Conservation (phyloP, 2,113 vertebrate species). For the Corynorhinus townsendii region DNA sequence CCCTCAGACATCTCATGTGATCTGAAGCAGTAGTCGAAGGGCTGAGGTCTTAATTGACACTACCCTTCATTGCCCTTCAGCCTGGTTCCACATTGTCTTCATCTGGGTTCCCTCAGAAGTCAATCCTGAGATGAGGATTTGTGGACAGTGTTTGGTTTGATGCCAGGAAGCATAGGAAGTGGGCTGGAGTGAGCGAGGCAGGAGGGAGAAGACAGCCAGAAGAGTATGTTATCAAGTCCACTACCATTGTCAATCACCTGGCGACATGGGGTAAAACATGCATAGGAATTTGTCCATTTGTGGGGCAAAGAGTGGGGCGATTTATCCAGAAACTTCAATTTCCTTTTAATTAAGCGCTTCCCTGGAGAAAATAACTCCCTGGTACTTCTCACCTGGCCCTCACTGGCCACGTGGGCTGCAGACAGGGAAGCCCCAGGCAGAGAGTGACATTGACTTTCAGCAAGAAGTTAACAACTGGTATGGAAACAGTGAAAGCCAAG, state of each 20-base stretch:
- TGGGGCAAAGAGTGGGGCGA: neutral
- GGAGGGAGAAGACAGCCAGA: neutral
- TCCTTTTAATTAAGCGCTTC: neutral
- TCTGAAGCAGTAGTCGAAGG: neutral
- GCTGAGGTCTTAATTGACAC: neutral
- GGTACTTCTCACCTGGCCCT: neutral
- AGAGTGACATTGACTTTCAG: neutral
- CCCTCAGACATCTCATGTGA: neutral
- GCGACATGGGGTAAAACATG: neutral
- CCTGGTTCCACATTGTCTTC: neutral
- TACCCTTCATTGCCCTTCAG: neutral
- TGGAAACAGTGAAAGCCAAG: neutral
- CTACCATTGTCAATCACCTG: neutral
- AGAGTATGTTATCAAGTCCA: neutral
- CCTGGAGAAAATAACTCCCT: neutral
- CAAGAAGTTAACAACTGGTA: neutral
- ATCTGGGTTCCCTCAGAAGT: neutral
- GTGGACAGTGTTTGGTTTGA: neutral
- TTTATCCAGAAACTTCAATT: neutral
- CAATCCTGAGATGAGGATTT: neutral
- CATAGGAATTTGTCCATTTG: neutral
- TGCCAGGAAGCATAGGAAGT: accelerated
- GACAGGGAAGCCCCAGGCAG: neutral
- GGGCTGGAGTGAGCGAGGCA: neutral
- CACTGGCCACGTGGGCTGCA: neutral